Percentiles rank a stretch among this genome's conserved stretches.
Evolutionary conservation across 2,113 vertebrate genomes (phyloP).

Genomic region (Laterallus jamaicensis): DNA sequence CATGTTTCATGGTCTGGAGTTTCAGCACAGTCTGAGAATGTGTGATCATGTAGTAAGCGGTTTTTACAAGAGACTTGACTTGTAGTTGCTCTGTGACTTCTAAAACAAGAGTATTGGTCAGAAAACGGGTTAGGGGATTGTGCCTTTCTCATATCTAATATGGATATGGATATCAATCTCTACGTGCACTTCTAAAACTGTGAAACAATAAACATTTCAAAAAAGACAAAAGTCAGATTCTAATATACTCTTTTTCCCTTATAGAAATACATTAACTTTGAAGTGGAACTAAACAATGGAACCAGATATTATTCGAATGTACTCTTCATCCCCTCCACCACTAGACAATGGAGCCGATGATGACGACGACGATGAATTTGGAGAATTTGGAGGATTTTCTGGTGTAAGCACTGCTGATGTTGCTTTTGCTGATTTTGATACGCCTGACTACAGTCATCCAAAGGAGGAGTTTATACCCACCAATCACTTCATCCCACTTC

Average conservation of each 20-base stretch:
- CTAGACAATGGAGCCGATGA: slow-evolving; percentile 86
- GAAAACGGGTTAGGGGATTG: not conserved
- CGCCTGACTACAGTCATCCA: slow-evolving; percentile 70
- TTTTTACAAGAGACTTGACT: not conserved
- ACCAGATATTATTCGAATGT: slow-evolving; percentile 86
- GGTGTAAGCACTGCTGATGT: slow-evolving; percentile 75
- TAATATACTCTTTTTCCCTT: not conserved
- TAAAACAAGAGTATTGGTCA: not conserved
- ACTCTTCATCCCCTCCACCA: slow-evolving; percentile 87
- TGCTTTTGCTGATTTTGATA: slow-evolving; percentile 79
- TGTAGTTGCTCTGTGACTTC: not conserved
- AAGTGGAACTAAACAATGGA: slow-evolving; percentile 84
- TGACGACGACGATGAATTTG: slow-evolving; percentile 91
- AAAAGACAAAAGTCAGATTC: not conserved
- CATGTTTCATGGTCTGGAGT: accelerated
- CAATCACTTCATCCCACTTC: slow-evolving; percentile 78
- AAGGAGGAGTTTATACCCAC: slow-evolving; percentile 76
- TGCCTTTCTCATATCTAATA: not conserved
- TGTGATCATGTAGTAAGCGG: not conserved
- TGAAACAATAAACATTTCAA: not conserved
- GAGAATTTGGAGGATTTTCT: slow-evolving; percentile 88
- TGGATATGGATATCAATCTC: not conserved
- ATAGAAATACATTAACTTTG: slow-evolving; percentile 77
- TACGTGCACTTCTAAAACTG: not conserved
- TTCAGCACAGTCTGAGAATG: not conserved